Evolutionary conservation across 2,113 vertebrate species (phyloP).

Genomic region (Hippocampus abdominalis): DNA sequence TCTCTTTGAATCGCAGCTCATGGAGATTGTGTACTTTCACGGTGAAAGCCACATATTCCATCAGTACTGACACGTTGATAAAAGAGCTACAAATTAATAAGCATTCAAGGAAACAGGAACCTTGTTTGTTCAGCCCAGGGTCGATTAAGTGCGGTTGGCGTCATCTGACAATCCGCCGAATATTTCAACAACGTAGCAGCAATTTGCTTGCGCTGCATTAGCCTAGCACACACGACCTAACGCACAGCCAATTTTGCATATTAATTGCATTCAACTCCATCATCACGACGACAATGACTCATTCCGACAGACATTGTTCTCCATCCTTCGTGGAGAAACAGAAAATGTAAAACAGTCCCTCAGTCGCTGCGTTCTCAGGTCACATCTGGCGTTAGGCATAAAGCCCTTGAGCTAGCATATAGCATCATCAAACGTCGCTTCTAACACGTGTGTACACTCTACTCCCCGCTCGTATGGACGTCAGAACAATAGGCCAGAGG

Average conservation of each 20-base stretch:
- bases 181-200: conserved; percentile 23
- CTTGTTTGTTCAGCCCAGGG: neutral
- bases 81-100: conserved; percentile 15
- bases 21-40: neutral
- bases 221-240: conserved; percentile 2
- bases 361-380: conserved; percentile 17
- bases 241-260: conserved; percentile 24
- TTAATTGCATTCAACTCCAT: conserved; percentile 24
- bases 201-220: conserved; percentile 14
- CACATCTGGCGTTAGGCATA: conserved; percentile 42
- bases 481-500: conserved; percentile 11
- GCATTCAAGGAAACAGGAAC: neutral
- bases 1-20: neutral
- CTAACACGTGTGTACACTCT: conserved; percentile 3
- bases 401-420: conserved; percentile 11
- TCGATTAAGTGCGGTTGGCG: conserved; percentile 4
- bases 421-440: conserved; percentile 6
- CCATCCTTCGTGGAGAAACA: conserved; percentile 10
- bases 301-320: conserved; percentile 6
- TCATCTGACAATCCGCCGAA: conserved; percentile 7
- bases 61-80: conserved; percentile 3
- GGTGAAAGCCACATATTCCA: conserved; percentile 11
- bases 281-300: neutral
- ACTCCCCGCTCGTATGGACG: conserved; percentile 17
- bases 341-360: conserved; percentile 6